Base-by-base conservation (phyloP, 2,888 invertebrate species). In the Phaonia tiefii region DNA sequence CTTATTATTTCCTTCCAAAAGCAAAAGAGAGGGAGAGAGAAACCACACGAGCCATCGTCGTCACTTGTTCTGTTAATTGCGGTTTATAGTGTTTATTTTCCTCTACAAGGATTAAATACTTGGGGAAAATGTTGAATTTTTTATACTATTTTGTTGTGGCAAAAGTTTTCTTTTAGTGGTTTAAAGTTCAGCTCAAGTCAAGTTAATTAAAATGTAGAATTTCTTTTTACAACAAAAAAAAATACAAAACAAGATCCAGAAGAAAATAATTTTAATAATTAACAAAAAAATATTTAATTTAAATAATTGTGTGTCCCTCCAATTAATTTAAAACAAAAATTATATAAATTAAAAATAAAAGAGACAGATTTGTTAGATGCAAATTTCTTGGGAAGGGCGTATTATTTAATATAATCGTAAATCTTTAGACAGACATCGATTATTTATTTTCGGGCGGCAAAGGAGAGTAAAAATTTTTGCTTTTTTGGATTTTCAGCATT, bases 201-300 rank as follows among this genome's bases (percentile, higher is more conserved):
- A 81, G 78, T 81, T 81, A 81, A 81, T 81, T 81, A 81, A 81
- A 81, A 81, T 81, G 74, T 42, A 54, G 42, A 54, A 17, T 69
- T 69, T 37, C 51, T 10, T 22, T 25, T 42, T 13, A 46, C 7
- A 25, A 22, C 13, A 20, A 25, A 15, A 7, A 17, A 26, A 13
- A 56, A 31, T 8, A 31, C 3, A 31, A 31, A 31, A 31, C 3
- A 31, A 31, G n/a, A n/a, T n/a, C n/a, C n/a, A n/a, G n/a, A n/a
- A n/a, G n/a, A n/a, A n/a, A n/a, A n/a, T n/a, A n/a, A n/a, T n/a
- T n/a, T n/a, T n/a, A n/a, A n/a, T n/a, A n/a, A n/a, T n/a, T n/a
- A n/a, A n/a, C n/a, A n/a, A n/a, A n/a, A n/a, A n/a, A n/a, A n/a
- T n/a, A n/a, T n/a, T n/a, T n/a, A n/a, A n/a, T n/a, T n/a, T n/a